Conservation (phyloP, 2,888 invertebrate species). For the Cotesia congregata region DNA sequence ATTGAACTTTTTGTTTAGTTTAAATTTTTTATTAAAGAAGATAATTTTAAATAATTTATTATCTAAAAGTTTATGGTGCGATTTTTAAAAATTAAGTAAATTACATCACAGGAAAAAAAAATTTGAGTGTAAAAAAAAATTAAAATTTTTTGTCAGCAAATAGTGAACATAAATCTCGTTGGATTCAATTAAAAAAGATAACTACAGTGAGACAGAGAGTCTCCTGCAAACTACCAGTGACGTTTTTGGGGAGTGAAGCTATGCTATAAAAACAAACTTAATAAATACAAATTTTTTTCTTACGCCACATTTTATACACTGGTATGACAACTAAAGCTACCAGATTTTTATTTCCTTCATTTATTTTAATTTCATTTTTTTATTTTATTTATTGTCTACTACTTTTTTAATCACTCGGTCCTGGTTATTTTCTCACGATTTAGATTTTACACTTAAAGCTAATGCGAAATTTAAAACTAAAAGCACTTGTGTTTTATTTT, state of each 20-base stretch:
- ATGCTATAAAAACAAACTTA: constrained; percentile 52
- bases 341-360: constrained; percentile 8
- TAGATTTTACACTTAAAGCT: not conserved
- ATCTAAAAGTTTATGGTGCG: not conserved
- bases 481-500: too few species aligned
- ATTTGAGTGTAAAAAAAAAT: constrained; percentile 7
- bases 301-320: not conserved
- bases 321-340: constrained; percentile 1
- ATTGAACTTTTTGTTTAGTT: not conserved
- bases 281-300: constrained; percentile 1
- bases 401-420: not conserved
- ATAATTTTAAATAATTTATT: too few species aligned
- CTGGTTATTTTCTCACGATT: not conserved
- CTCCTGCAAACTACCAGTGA: constrained; percentile 26
- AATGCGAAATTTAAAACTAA: not conserved
- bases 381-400: constrained; percentile 1
- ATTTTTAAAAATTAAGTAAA: not conserved
- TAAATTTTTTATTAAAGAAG: not conserved
- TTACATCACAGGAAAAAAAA: constrained; percentile 32
- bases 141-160: constrained; percentile 38
- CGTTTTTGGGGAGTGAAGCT: constrained; percentile 36
- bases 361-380: constrained; percentile 5
- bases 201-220: constrained; percentile 46
- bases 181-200: constrained; percentile 60
- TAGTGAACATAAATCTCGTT: constrained; percentile 57